Percentiles rank a stretch among this genome's conserved stretches.
Evolutionary conservation across 1,140 invertebrate genomes (phyloP).

Genomic region (Bombyx mandarina): DNA sequence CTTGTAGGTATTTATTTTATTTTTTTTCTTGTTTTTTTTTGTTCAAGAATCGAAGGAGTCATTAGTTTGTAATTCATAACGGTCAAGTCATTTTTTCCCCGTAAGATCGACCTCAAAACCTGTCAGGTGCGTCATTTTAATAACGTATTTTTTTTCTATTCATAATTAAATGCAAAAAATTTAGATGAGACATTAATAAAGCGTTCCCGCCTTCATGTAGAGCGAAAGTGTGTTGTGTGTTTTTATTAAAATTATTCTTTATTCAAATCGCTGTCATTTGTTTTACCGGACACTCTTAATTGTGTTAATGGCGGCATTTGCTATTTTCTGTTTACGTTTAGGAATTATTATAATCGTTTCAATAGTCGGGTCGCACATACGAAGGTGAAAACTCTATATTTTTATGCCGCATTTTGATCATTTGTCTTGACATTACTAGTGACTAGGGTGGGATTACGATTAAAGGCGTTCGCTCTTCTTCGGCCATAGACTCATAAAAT

Average conservation of each 20-base stretch:
- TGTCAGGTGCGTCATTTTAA: slow-evolving; percentile 16
- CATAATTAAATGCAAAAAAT: slow-evolving; percentile 24
- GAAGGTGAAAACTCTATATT: too few species aligned
- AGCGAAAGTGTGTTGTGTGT: neutral
- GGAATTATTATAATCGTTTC: too few species aligned
- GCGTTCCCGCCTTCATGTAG: slow-evolving; percentile 1
- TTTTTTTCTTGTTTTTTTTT: slow-evolving; percentile 32
- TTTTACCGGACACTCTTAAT: neutral
- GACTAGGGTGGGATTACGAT: too few species aligned
- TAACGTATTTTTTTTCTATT: slow-evolving; percentile 20
- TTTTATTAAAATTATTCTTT: neutral
- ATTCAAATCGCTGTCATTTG: neutral
- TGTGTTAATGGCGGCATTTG: too few species aligned
- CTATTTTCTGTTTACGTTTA: too few species aligned
- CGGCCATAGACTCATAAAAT: too few species aligned
- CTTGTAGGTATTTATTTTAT: slow-evolving; percentile 23
- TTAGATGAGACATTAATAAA: slow-evolving; percentile 13
- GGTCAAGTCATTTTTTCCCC: slow-evolving; percentile 33
- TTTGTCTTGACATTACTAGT: too few species aligned
- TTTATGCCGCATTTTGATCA: too few species aligned
- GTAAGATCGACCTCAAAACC: neutral
- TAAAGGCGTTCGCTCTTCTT: too few species aligned
- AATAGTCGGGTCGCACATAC: too few species aligned
- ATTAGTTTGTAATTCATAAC: slow-evolving; percentile 58
- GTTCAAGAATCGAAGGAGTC: slow-evolving; percentile 38